Base-by-base conservation (phyloP, 2,113 vertebrate species). In the Ascaphus truei region DNA sequence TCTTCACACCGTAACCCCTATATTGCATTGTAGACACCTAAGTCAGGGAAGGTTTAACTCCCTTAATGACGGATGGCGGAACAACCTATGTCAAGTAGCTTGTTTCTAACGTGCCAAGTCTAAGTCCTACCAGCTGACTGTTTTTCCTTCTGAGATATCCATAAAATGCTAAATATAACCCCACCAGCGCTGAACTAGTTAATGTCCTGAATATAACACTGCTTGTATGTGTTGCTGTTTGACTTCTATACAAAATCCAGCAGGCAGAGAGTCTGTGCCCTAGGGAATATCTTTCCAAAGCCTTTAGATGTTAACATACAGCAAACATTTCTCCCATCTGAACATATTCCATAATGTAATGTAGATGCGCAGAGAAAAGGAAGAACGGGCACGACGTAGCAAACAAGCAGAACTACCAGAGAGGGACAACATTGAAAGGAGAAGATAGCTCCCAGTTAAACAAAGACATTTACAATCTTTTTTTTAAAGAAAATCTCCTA, bases 381-480 rank as follows among this genome's bases (percentile, higher is more conserved):
- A 72, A 64, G 74, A 81, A 65, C 15, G 73, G 30, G 75, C 76
- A 75, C 68, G 16, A 76, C 0, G 0, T 76, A 77, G 72, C 72
- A 82, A 83, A 82, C 77, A 81, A 81, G 74, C 66, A 66, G 62
- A 81, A 72, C 68, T 68, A 80, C 73, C 34, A 76, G 76, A 76
- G 61, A 73, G 71, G 67, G 77, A 65, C 61, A 43, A 64, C 73
- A 31, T 61, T 16, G 71, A 55, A 62, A 83, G 63, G 76, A 75
- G 73, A 75, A 77, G 80, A 88, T 77, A 0, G 71, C 81, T 88
- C 63, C 69, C 83, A 81, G 79, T 88, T 87, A 89, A 87, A 89
- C 85, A 90, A 89, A 88, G 86, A 85, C 81, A 84, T 87, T 85
- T 86, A 79, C 81, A 82, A 81, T 65, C 75, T 80, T 79, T 81